Percentiles rank a stretch among this genome's conserved stretches.
Evolutionary conservation across 1,140 invertebrate species (phyloP).

Genomic region (Aethina tumida): DNA sequence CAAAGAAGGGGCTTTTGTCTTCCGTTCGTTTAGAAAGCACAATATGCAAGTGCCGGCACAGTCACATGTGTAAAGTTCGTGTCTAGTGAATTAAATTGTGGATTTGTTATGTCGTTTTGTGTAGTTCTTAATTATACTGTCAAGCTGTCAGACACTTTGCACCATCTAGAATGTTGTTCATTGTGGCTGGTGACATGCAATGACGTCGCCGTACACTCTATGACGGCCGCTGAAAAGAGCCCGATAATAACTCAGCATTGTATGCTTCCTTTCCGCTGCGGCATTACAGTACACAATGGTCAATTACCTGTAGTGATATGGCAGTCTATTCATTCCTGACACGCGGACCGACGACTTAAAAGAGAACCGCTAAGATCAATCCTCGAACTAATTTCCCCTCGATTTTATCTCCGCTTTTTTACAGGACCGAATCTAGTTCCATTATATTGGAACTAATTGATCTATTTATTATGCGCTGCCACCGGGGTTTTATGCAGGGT

Average conservation of each 20-base stretch:
- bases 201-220: conserved; percentile 20
- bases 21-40: too few species aligned
- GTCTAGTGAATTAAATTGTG: too few species aligned
- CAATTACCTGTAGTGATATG: conserved; percentile 31
- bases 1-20: too few species aligned
- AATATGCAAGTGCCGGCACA: too few species aligned
- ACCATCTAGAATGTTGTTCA: conserved; percentile 19
- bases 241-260: conserved; percentile 30
- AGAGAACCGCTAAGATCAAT: too few species aligned
- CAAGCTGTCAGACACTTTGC: conserved; percentile 27
- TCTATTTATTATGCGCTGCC: neutral
- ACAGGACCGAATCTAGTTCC: too few species aligned
- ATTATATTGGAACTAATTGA: neutral
- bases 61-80: too few species aligned
- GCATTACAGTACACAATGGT: conserved; percentile 27
- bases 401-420: too few species aligned
- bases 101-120: conserved; percentile 26
- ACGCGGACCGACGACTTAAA: conserved; percentile 16
- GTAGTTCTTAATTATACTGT: conserved; percentile 30
- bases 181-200: conserved; percentile 25
- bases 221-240: conserved; percentile 27
- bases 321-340: conserved; percentile 23
- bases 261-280: conserved; percentile 25
- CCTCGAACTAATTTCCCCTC: too few species aligned
- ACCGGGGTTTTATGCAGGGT: neutral